phyloP scores from a whole-genome alignment of 2,113 vertebrate genomes.

The Echinops telfairi region DNA sequence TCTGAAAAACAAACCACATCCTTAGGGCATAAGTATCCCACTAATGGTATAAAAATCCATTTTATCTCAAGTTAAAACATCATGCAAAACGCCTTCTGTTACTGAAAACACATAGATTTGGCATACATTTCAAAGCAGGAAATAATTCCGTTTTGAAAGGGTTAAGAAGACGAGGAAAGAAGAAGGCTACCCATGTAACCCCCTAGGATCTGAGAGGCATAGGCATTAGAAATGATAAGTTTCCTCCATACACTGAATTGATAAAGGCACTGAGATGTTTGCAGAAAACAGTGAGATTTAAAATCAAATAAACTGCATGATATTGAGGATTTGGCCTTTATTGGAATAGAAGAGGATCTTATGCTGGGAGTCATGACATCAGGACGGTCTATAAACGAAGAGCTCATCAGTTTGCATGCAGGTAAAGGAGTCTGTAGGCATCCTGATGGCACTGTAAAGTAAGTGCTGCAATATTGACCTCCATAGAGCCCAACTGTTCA shows the following conservation, averaged over 20 bases:
- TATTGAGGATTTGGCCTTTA: background rate
- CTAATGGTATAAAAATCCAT: too few relatives aligned
- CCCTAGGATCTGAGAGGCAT: background rate
- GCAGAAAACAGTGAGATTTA: background rate
- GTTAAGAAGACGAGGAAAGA: background rate
- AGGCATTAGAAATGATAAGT: background rate
- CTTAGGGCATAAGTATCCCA: too few relatives aligned
- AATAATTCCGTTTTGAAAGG: too few relatives aligned
- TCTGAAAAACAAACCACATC: too few relatives aligned
- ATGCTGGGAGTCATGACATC: background rate
- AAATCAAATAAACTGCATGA: background rate
- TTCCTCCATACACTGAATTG: background rate
- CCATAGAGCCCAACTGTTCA: too few relatives aligned
- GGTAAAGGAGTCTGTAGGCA: background rate
- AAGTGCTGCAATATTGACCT: too few relatives aligned
- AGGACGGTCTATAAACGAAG: background rate
- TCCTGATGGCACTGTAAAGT: too few relatives aligned
- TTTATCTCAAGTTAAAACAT: too few relatives aligned
- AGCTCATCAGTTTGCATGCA: background rate
- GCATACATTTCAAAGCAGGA: too few relatives aligned
- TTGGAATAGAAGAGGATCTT: background rate
- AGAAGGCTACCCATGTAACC: background rate
- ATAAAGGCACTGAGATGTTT: background rate
- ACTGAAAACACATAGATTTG: too few relatives aligned
- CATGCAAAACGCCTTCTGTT: too few relatives aligned